These are phyloP conservation scores for Microtus ochrogaster DNA, from an alignment of 2,113 vertebrate species.

Conservation along the genomic window DNA sequence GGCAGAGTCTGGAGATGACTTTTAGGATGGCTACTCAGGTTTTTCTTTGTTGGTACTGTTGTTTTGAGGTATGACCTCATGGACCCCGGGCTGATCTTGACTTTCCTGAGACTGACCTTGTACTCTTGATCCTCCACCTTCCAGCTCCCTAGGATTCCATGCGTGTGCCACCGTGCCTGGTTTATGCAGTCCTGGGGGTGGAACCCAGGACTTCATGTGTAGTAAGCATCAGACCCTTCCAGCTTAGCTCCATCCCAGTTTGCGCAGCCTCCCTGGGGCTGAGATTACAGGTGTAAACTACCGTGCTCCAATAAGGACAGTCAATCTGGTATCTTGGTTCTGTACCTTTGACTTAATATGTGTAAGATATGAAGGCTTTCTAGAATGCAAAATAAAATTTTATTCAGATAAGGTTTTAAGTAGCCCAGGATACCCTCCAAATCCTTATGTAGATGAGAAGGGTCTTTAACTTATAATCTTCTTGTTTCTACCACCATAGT, in stretches of 20 bases:
- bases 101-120: neutral
- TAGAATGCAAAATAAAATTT: neutral
- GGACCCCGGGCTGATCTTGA: neutral
- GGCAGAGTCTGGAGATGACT: neutral
- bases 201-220: neutral
- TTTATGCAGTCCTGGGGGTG: no score
- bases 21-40: constrained; percentile 5
- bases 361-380: neutral
- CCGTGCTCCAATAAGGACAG: no score
- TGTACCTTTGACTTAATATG: neutral
- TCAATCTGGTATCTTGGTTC: neutral
- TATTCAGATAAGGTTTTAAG: neutral
- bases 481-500: neutral
- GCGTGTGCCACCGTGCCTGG: no score
- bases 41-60: neutral
- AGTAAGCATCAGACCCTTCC: no score
- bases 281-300: neutral
- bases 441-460: neutral
- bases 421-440: neutral
- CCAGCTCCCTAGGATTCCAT: neutral
- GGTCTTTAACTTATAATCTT: neutral
- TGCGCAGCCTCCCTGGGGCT: neutral
- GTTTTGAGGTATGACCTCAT: neutral
- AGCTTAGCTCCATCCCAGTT: neutral
- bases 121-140: neutral